Base-by-base conservation (phyloP, 2,888 invertebrate species). In the Linyphia triangularis region DNA sequence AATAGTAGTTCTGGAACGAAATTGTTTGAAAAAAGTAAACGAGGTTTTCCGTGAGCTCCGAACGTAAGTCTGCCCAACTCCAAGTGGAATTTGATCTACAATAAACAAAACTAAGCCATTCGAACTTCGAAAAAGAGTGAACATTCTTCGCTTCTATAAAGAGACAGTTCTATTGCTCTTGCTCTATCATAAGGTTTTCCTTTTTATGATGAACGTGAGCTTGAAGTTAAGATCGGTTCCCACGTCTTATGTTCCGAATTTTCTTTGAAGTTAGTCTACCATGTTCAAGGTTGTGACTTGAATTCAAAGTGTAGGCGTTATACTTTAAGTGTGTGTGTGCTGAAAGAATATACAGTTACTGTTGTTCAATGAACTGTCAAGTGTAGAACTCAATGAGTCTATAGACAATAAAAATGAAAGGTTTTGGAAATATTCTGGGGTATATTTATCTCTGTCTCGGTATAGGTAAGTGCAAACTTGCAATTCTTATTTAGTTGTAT, bases 221-320 rank as follows among this genome's bases (percentile, higher is more conserved):
- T 30, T 28, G 26, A 65, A 78, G 40, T n/a, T 40, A 63, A 78
- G 26, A 78, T 43, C 65, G 78, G 65, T 65, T 63, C 22, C 78
- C 22, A 26, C 65, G 43, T 33, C 78, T 61, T 61, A 24, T 7
- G 63, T 28, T 43, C 40, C 51, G 10, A 43, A 24, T 65, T n/a
- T 78, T 65, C 40, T 22, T 77, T 28, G 28, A 65, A 26, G 28
- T 19, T 16, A 28, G 28, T 28, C 43, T 78, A 40, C 78, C 43
- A 43, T 65, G 63, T 73, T 30, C 26, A 30, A n/a, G n/a, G 57
- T 6, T 57, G 69, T 69, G 81, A 81, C 33, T 69, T 69, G 81
- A 81, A 81, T 81, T 69, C 69, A 69, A 57, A 81, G 26, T 40
- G 37, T 16, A 30, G 28, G 51, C 33, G n/a, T 67, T 43, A 51